Percentiles rank a stretch among this genome's conserved stretches.
phyloP scores from a whole-genome alignment of 2,797 vertebrate species.

The Myotis myotis region DNA sequence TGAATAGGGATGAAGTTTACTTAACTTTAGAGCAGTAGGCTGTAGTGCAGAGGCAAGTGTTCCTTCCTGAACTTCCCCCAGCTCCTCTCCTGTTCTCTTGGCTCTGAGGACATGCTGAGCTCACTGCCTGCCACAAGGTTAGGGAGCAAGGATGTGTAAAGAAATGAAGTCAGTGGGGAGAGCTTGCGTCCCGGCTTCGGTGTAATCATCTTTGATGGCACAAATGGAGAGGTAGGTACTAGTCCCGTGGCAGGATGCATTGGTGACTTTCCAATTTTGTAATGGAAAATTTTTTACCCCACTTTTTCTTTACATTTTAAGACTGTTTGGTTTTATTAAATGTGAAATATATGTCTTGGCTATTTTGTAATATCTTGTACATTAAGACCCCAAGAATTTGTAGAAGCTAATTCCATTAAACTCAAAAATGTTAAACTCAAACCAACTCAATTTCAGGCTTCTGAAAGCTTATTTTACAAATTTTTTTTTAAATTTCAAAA shows the following conservation, averaged over 20 bases:
- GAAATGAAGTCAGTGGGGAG: constrained; percentile 48
- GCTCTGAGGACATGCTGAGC: not conserved
- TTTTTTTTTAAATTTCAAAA: not conserved
- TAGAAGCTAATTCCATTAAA: not conserved
- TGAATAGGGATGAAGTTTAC: not conserved
- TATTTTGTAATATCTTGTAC: constrained; percentile 21
- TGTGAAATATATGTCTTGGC: not conserved
- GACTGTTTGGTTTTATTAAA: not conserved
- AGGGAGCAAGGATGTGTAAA: not conserved
- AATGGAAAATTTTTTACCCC: not conserved
- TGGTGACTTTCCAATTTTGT: not conserved
- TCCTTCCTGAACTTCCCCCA: not conserved
- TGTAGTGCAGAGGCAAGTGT: not conserved
- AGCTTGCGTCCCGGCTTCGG: not conserved
- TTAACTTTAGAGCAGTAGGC: not conserved
- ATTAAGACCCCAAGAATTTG: not conserved
- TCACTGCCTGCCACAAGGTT: not conserved
- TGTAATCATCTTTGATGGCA: not conserved
- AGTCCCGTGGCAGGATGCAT: not conserved
- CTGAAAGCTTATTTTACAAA: constrained; percentile 38
- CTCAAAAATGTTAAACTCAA: not conserved
- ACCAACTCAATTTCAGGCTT: not conserved
- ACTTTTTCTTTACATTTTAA: not conserved
- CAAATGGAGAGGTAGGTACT: not conserved
- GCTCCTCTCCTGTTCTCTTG: not conserved